Base-by-base conservation (phyloP, 2,797 vertebrate species). In the Phataginus tricuspis region DNA sequence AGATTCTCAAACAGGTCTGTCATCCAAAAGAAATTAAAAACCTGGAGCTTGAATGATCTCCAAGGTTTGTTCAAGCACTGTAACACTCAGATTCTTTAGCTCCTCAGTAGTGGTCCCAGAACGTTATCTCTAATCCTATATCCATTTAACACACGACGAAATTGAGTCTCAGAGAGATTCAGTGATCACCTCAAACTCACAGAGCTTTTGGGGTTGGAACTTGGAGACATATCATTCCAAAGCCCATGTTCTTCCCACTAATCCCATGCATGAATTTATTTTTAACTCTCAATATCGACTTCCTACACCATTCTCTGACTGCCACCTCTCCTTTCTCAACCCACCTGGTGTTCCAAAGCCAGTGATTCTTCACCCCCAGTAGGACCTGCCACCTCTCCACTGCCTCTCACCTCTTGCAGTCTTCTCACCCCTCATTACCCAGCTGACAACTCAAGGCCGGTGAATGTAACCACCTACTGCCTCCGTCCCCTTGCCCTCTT, bases 191-290 rank as follows among this genome's bases (percentile, higher is more conserved):
- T 83, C 91, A 69, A 69, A 59, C 31, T 79, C 34, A 57, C 51
- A 95, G 80, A 92, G 42, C 71, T 92, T 86, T n/a, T n/a, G 59
- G 72, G 45, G 8, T 68, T 90, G 55, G 75, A 92, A 89, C 12
- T 39, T 74, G 49, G 37, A 66, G n/a, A 16, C 31, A 19, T 78
- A 69, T 86, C 77, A 86, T 78, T 75, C 27, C 68, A 86, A 86
- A 96, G 39, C 14, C 34, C 31, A 10, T 31, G 55, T n/a, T 96
- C 63, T 83, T 93, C 25, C 71, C 64, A 37, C 23, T 51, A 53
- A 57, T 8, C 29, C 69, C 18, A 83, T 18, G 49, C 72, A 88
- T 0, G 42, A 18, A 93, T 64, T 74, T 83, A 69, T 66, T 90
- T 84, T 55, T 85, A 86, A 61, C 16, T 91, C 71, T 63, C 34